phyloP scores from a whole-genome alignment of 2,113 vertebrate species.

The Calypte anna region DNA sequence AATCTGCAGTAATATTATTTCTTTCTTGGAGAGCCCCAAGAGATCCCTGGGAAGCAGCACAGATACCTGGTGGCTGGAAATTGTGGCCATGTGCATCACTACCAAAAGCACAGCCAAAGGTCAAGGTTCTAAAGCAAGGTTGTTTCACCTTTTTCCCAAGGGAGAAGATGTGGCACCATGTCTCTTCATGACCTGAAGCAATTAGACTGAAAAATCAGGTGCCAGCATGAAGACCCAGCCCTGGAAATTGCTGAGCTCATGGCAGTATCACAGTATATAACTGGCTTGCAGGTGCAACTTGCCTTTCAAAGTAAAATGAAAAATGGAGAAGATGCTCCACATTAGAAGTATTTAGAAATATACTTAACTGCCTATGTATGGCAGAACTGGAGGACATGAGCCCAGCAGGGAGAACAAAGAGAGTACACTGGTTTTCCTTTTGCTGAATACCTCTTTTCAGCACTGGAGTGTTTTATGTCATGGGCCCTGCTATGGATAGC shows the following conservation, averaged over 20 bases:
- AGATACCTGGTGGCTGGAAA: not conserved
- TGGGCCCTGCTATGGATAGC: not conserved
- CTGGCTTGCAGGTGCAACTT: not conserved
- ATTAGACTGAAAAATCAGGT: not conserved
- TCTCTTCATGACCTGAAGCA: not conserved
- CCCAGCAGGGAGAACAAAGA: not conserved
- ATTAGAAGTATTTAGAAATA: not conserved
- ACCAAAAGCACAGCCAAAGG: not conserved
- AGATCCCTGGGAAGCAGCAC: not conserved
- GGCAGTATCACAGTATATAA: not conserved
- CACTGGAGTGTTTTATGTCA: not conserved
- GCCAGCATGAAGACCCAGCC: not conserved
- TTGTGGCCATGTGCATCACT: fast-evolving
- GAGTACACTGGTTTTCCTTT: not conserved
- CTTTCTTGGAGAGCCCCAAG: not conserved
- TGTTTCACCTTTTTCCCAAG: not conserved
- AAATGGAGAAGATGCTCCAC: not conserved
- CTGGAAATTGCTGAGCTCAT: not conserved
- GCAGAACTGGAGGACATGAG: not conserved
- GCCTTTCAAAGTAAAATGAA: not conserved
- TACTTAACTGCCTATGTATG: not conserved
- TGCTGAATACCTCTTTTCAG: not conserved
- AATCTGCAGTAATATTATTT: not conserved
- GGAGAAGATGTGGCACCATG: not conserved
- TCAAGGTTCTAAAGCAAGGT: not conserved